These are phyloP conservation scores for Tachystola acroxantha DNA, from an alignment of 2,888 invertebrate genomes.

Conservation along the genomic window DNA sequence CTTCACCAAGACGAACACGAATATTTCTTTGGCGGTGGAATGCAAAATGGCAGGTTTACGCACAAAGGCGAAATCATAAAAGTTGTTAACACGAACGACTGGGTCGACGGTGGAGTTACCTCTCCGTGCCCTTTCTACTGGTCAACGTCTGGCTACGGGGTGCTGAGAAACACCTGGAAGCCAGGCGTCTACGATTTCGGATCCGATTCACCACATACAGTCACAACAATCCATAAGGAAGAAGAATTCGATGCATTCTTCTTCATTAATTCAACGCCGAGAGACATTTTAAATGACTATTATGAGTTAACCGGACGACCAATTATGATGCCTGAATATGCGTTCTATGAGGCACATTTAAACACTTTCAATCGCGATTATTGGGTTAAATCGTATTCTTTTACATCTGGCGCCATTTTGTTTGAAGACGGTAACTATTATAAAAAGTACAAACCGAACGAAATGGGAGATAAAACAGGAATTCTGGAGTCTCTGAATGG, in stretches of 20 bases:
- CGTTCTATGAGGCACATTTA: conserved; percentile 65
- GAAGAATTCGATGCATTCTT: conserved; percentile 57
- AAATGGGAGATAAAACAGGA: conserved; percentile 47
- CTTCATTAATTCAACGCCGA: conserved; percentile 47
- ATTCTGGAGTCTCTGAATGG: conserved; percentile 66
- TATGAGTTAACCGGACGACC: conserved; percentile 63
- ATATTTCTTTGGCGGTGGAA: conserved; percentile 64
- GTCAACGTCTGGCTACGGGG: conserved; percentile 61
- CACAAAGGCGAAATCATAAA: conserved; percentile 57
- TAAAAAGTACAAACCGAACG: conserved; percentile 51
- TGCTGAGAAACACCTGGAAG: conserved; percentile 65
- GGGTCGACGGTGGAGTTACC: conserved; percentile 59
- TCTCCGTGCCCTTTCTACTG: conserved; percentile 68
- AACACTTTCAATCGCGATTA: conserved; percentile 68
- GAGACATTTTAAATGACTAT: conserved; percentile 55
- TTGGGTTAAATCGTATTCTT: conserved; percentile 53
- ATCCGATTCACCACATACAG: conserved; percentile 19
- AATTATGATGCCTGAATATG: conserved; percentile 59
- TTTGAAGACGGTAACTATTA: conserved; percentile 66
- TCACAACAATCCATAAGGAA: conserved; percentile 41
- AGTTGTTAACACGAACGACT: conserved; percentile 56
- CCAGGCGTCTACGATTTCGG: conserved; percentile 60
- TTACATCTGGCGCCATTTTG: conserved; percentile 41
- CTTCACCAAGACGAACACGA: conserved; percentile 44
- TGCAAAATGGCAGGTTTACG: conserved; percentile 66